Percentiles rank a stretch among this genome's conserved stretches.
Conservation (phyloP, 2,888 invertebrate species). For the Corbicula japonica region DNA sequence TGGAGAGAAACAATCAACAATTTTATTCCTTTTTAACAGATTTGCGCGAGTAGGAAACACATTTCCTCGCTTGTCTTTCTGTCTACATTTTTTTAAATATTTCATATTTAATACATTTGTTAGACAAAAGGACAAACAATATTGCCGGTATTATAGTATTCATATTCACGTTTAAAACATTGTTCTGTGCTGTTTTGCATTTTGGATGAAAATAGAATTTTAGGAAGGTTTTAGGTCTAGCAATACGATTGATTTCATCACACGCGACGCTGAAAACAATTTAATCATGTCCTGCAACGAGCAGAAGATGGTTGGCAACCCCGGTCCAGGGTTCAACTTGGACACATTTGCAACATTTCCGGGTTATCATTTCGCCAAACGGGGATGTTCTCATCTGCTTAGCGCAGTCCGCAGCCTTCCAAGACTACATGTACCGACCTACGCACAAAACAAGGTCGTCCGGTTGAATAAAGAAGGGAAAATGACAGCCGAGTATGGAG, state of each 20-base stretch:
- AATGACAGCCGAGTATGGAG: conserved; percentile 65
- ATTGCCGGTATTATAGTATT: not conserved
- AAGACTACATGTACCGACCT: conserved; percentile 70
- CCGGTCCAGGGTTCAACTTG: conserved; percentile 63
- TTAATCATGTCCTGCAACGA: conserved; percentile 69
- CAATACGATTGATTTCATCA: conserved; percentile 68
- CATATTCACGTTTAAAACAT: not conserved
- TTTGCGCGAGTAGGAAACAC: not conserved
- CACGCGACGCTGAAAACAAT: conserved; percentile 56
- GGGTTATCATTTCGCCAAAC: conserved; percentile 59
- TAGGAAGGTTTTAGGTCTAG: conserved; percentile 64
- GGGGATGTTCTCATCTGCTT: conserved; percentile 67
- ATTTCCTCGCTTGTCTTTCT: not conserved
- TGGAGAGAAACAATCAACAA: not conserved
- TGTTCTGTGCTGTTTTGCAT: not conserved
- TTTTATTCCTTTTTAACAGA: not conserved
- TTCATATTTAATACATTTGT: no score
- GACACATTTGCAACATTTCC: conserved; percentile 64
- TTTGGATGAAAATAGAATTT: not conserved
- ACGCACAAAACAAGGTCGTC: conserved; percentile 67
- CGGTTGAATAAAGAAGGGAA: conserved; percentile 52
- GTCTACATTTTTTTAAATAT: no score
- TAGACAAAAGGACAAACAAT: no score
- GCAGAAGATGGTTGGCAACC: conserved; percentile 62
- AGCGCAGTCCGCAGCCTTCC: conserved; percentile 71